phyloP scores from a whole-genome alignment of 2,113 vertebrate genomes.

The Plotosus lineatus region DNA sequence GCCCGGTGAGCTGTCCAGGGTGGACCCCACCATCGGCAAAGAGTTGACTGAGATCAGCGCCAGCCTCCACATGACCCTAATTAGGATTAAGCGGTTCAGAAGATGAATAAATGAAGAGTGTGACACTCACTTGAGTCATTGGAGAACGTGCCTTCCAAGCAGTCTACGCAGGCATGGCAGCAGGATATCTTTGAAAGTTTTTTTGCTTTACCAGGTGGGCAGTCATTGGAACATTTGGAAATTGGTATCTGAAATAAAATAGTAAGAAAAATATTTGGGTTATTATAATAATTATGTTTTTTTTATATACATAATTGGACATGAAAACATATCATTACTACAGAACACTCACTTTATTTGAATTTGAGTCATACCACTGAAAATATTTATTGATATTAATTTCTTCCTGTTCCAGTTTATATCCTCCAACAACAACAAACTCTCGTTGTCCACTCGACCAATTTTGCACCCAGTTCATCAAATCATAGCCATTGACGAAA shows the following conservation, averaged over 20 bases:
- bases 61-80: too few relatives aligned
- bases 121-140: conserved; percentile 53
- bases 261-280: background rate
- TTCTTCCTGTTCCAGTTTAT: conserved; percentile 38
- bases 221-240: conserved; percentile 55
- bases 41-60: too few relatives aligned
- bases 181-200: conserved; percentile 53
- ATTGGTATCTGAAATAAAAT: conserved; percentile 47
- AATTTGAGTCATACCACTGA: conserved; percentile 50
- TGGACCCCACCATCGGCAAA: too few relatives aligned
- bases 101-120: background rate
- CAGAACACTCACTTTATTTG: conserved; percentile 50
- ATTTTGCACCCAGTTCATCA: conserved; percentile 56
- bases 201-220: conserved; percentile 52
- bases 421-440: conserved; percentile 54
- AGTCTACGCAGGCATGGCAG: conserved; percentile 56
- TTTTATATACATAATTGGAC: background rate
- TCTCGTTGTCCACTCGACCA: conserved; percentile 9
- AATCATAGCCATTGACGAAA: conserved; percentile 64
- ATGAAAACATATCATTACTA: background rate
- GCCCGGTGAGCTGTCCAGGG: too few relatives aligned
- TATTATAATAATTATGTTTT: too few relatives aligned
- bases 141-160: conserved; percentile 58
- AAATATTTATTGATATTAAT: conserved; percentile 40
- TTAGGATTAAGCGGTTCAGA: too few relatives aligned